Conservation (phyloP, 2,797 vertebrate species). For the Telmatherina bonti region DNA sequence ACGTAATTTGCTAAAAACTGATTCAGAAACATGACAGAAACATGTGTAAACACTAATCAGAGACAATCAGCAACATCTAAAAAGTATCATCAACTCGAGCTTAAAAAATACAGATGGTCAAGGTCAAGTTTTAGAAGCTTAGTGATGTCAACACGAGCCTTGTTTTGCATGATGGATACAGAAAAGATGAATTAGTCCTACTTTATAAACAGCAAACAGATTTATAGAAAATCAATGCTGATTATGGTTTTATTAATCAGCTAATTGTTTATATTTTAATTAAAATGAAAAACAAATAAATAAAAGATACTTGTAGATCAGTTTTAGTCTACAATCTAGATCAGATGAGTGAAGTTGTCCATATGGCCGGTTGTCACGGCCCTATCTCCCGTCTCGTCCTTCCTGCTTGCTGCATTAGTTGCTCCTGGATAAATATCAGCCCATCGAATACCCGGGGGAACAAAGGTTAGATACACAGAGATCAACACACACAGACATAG, state of each 20-base stretch:
- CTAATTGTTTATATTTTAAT: not conserved
- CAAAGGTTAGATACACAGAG: conserved; percentile 96
- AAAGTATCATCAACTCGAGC: too few species aligned
- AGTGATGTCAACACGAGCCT: too few species aligned
- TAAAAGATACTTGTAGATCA: not conserved
- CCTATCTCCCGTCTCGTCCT: conserved; percentile 69
- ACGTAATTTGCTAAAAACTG: not conserved
- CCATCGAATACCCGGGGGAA: conserved; percentile 88
- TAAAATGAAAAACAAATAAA: not conserved
- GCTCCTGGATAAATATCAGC: conserved; percentile 95
- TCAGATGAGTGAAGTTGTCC: conserved; percentile 37
- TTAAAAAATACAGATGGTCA: not conserved
- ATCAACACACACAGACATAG: conserved; percentile 66
- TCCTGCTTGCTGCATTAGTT: conserved; percentile 87
- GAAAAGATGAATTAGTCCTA: not conserved
- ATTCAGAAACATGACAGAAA: not conserved
- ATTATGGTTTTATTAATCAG: not conserved
- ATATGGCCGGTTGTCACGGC: conserved; percentile 61
- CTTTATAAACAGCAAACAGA: conserved; percentile 5
- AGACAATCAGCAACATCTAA: too few species aligned
- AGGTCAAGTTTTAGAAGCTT: too few species aligned
- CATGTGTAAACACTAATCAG: too few species aligned
- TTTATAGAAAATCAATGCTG: not conserved
- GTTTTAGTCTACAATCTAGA: conserved; percentile 27
- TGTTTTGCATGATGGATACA: too few species aligned